Evolutionary conservation across 2,113 vertebrate genomes (phyloP).

Genomic region (Rattus rattus): DNA sequence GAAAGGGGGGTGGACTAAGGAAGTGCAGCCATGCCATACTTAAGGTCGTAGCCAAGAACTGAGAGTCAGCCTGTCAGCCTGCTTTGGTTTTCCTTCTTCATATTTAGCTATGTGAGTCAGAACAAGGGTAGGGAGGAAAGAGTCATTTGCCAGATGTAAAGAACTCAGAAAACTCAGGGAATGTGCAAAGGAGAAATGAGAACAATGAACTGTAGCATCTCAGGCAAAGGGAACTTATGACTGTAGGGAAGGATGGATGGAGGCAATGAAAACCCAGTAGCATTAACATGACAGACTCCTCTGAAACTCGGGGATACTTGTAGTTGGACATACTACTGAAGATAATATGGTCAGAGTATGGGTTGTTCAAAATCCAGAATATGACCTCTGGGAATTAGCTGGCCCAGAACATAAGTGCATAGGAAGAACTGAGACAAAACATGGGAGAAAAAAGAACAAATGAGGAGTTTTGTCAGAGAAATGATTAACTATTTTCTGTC

Average conservation of each 20-base stretch:
- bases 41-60: neutral
- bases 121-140: neutral
- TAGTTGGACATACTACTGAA: neutral
- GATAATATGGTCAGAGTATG: neutral
- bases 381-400: neutral
- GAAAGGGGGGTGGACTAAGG: neutral
- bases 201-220: neutral
- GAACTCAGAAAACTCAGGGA: neutral
- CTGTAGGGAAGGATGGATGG: neutral
- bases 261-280: neutral
- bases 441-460: neutral
- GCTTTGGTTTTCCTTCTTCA: neutral
- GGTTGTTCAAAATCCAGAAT: neutral
- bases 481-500: constrained; percentile 29
- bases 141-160: neutral
- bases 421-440: neutral
- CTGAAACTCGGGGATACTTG: neutral
- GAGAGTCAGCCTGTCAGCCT: neutral
- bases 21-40: neutral
- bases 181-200: neutral
- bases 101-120: neutral
- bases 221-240: neutral
- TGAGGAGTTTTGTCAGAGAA: neutral
- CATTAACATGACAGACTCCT: neutral
- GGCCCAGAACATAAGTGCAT: rapidly evolving